A percentile compares a stretch with the other conserved stretches of the same genome.
Evolutionary conservation across 2,888 invertebrate genomes (phyloP).

Genomic region (Chesias legatella): DNA sequence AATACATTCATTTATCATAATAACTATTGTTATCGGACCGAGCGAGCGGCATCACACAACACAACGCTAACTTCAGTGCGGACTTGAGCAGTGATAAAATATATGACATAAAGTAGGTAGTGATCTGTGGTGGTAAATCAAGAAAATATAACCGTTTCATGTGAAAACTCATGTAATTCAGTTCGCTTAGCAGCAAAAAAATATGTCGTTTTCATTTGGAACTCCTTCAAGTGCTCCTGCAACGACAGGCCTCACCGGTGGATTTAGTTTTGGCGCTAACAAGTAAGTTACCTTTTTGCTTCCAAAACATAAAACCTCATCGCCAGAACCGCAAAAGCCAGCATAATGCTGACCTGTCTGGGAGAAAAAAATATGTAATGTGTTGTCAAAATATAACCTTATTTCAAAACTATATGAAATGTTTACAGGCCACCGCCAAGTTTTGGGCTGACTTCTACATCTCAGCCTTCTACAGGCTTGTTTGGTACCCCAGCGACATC

Average conservation of each 20-base stretch:
- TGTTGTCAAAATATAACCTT: constrained; percentile 31
- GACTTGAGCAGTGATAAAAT: no score
- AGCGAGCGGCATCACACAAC: no score
- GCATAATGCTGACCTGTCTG: background rate
- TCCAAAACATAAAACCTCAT: constrained; percentile 10
- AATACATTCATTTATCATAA: no score
- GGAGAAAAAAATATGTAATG: background rate
- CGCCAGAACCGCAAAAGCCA: background rate
- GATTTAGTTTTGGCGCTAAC: constrained; percentile 72
- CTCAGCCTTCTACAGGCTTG: constrained; percentile 57
- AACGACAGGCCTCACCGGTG: constrained; percentile 53
- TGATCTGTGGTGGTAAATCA: constrained; percentile 48
- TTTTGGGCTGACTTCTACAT: constrained; percentile 51
- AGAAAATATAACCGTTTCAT: no score
- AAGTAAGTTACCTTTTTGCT: constrained; percentile 51
- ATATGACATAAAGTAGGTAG: no score
- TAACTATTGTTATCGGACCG: no score
- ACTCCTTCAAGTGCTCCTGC: constrained; percentile 74
- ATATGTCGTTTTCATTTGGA: constrained; percentile 71
- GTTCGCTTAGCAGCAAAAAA: constrained; percentile 11
- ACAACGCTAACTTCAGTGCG: no score
- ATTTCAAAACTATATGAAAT: constrained; percentile 18
- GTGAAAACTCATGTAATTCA: no score
- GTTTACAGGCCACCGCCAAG: constrained; percentile 56
- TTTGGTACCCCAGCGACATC: constrained; percentile 54